These are phyloP conservation scores for Psittacula derbiana DNA, from an alignment of 2,797 vertebrate genomes.

Conservation along the genomic window DNA sequence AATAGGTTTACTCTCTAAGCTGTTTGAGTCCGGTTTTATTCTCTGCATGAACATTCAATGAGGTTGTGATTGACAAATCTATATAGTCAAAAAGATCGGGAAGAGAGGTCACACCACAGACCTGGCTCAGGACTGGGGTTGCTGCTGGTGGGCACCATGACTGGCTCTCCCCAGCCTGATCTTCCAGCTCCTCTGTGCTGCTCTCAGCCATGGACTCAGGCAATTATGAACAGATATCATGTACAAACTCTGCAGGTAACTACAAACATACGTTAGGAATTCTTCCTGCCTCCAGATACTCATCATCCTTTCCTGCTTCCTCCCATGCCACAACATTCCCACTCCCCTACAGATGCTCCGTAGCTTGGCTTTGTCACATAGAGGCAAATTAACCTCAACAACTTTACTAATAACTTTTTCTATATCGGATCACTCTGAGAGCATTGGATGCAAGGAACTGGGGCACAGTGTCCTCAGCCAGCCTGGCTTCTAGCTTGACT, in stretches of 20 bases:
- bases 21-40: background rate
- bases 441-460: background rate
- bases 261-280: background rate
- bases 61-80: background rate
- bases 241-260: background rate
- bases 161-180: background rate
- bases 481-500: background rate
- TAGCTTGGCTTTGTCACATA: background rate
- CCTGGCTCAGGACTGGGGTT: background rate
- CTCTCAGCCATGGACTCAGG: background rate
- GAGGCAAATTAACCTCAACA: background rate
- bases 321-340: background rate
- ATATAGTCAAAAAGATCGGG: background rate
- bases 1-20: background rate
- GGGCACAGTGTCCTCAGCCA: background rate
- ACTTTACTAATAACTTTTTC: background rate
- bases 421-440: background rate
- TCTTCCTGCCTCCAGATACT: background rate
- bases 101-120: background rate
- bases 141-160: background rate
- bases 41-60: background rate
- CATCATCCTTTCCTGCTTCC: background rate
- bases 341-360: fast-evolving
- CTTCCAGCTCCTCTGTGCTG: background rate
- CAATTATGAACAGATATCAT: background rate